Evolutionary conservation across 2,888 invertebrate species (phyloP), one percentile per base, ranked within the genome.

Genomic region (Mimumesa dahlbomi): DNA sequence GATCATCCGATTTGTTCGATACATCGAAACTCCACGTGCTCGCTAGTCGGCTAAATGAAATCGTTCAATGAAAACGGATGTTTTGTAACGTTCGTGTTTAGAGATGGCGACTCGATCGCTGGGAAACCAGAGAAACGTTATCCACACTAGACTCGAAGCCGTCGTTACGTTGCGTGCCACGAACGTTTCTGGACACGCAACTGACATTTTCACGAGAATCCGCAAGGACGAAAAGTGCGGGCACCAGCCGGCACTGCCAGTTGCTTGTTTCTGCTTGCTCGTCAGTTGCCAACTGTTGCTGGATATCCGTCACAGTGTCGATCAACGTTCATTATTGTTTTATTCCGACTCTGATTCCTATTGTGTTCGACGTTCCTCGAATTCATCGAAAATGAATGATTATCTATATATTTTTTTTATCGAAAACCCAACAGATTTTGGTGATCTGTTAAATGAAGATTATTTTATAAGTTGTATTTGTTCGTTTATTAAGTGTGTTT

Each of bases 161-260:
- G 13, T 34, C 7, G 50, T 29, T 29, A 36, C 48, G 34, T 9
- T 57, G 73, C 67, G 66, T 58, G 46, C 31, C 18, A 57, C 62
- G 34, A 49, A 50, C 52, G 29, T 52, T 21, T 31, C 14, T 5
- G 22, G 48, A 61, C 68, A 58, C 64, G 79, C 75, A 57, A 79
- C 62, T 59, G 67, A 38, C 59, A 73, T 70, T 72, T 66, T 61
- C 74, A 65, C 52, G 63, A 42, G 53, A 67, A 69, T 77, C 64
- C 42, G 40, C 53, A 61, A 70, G 63, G 45, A 70, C 58, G 74
- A 71, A 62, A 83, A 79, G 75, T 82, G 78, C 80, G 82, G 81
- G 82, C 76, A 80, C 81, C 83, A 84, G 82, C 79, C 82, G 81
- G 81, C 80, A 68, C 22, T 19, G 63, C 43, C 56, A 50, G 63